Evolutionary conservation across 1,140 invertebrate genomes (phyloP).

Genomic region (Calliphora vicina): DNA sequence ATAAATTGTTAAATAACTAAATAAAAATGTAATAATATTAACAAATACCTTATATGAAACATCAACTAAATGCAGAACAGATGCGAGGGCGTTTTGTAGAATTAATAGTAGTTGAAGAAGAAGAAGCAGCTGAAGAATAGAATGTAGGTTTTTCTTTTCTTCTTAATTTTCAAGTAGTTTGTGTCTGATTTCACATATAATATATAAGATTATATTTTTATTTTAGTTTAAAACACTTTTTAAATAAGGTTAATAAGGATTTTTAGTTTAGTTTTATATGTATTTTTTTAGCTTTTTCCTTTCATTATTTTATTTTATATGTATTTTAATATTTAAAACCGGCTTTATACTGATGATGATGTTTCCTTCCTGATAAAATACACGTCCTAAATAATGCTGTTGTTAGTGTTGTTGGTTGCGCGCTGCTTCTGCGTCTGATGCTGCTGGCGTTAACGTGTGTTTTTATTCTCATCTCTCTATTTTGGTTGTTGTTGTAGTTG

Average conservation of each 20-base stretch:
- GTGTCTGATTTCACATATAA: too few relatives aligned
- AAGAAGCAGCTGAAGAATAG: not conserved
- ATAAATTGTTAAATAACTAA: not conserved
- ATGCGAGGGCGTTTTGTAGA: conserved; percentile 5
- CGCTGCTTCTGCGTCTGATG: not conserved
- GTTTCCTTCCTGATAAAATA: not conserved
- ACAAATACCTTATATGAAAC: not conserved
- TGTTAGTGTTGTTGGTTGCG: not conserved
- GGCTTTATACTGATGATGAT: not conserved
- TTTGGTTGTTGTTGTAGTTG: not conserved
- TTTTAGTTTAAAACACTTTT: not conserved
- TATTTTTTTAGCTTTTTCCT: not conserved
- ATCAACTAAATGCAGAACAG: not conserved
- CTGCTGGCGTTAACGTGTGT: not conserved
- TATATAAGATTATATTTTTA: not conserved
- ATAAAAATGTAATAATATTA: too few relatives aligned
- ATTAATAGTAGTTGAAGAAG: not conserved
- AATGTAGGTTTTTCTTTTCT: too few relatives aligned
- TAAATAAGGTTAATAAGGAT: not conserved
- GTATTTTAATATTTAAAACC: not conserved
- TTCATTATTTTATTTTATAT: not conserved
- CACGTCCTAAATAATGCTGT: not conserved
- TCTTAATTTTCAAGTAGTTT: too few relatives aligned
- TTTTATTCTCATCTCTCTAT: not conserved
- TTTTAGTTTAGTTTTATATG: not conserved